These are phyloP conservation scores for Poecile montanus DNA, from an alignment of 2,797 vertebrate species.

Conservation along the genomic window DNA sequence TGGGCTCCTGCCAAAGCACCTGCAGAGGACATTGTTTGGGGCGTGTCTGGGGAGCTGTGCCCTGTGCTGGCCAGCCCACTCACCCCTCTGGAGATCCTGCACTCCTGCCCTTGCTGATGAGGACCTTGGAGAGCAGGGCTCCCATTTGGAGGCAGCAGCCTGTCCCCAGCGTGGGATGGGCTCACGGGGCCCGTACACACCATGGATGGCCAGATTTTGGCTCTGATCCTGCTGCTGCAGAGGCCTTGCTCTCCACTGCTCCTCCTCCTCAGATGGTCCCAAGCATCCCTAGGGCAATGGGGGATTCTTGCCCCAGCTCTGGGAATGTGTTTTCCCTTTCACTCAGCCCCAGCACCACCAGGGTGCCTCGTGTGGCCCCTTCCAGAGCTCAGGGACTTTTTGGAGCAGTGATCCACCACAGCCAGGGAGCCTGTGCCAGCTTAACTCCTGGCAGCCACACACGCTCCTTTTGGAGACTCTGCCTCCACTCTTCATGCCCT, in stretches of 20 bases:
- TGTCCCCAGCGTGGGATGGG: background rate
- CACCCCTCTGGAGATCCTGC: background rate
- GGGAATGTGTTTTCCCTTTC: background rate
- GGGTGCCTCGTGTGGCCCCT: background rate
- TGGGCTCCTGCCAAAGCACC: background rate
- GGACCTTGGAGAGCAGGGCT: background rate
- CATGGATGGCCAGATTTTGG: background rate
- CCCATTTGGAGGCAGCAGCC: background rate
- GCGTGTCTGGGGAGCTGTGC: background rate
- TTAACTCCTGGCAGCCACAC: background rate
- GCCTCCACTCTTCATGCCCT: background rate
- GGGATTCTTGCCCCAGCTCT: background rate
- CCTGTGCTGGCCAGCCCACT: background rate
- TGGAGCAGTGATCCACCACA: background rate
- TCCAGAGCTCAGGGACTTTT: background rate
- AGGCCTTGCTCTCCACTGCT: background rate
- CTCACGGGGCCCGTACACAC: rapidly evolving
- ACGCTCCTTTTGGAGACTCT: background rate
- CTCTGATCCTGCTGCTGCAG: background rate
- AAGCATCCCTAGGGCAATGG: background rate
- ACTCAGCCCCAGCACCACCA: background rate
- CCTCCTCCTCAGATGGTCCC: background rate
- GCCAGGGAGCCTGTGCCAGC: rapidly evolving
- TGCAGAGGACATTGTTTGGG: background rate
- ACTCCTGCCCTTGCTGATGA: background rate